These are phyloP conservation scores for Actinernus sp. DNA, from an alignment of 92 coral and sea anemone genomes.

Conservation along the genomic window DNA sequence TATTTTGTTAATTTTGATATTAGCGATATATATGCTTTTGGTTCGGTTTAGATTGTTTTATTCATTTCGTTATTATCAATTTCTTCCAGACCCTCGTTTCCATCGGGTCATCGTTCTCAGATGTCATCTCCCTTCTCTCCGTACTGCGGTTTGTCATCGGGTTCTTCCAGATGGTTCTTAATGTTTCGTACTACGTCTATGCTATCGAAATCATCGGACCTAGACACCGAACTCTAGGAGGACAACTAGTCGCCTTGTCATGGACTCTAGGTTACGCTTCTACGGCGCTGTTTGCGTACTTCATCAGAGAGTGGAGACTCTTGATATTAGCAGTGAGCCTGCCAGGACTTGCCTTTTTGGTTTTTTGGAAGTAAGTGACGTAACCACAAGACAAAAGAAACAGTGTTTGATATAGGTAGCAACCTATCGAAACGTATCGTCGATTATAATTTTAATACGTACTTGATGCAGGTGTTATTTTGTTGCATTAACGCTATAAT, in stretches of 20 bases:
- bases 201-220: conserved; percentile 5
- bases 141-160: conserved; percentile 1
- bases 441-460: too few relatives aligned
- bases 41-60: too few relatives aligned
- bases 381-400: too few relatives aligned
- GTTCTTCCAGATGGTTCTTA: conserved; percentile 8
- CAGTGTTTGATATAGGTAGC: too few relatives aligned
- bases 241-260: background rate
- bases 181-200: background rate
- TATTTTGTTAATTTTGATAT: too few relatives aligned
- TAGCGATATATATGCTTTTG: too few relatives aligned
- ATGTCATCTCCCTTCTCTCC: conserved; percentile 4
- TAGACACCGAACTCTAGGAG: background rate
- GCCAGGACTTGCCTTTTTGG: background rate
- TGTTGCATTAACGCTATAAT: too few relatives aligned
- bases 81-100: conserved; percentile 2
- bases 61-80: too few relatives aligned
- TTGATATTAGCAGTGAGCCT: background rate
- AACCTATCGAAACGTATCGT: too few relatives aligned
- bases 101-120: background rate
- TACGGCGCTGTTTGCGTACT: background rate
- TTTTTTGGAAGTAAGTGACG: conserved; percentile 7
- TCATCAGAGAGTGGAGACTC: conserved; percentile 11
- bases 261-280: background rate
- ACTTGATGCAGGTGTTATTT: too few relatives aligned